A percentile compares a stretch with the other conserved stretches of the same genome.
Evolutionary conservation across 2,797 vertebrate species (phyloP).

Genomic region (Tamandua tetradactyla): DNA sequence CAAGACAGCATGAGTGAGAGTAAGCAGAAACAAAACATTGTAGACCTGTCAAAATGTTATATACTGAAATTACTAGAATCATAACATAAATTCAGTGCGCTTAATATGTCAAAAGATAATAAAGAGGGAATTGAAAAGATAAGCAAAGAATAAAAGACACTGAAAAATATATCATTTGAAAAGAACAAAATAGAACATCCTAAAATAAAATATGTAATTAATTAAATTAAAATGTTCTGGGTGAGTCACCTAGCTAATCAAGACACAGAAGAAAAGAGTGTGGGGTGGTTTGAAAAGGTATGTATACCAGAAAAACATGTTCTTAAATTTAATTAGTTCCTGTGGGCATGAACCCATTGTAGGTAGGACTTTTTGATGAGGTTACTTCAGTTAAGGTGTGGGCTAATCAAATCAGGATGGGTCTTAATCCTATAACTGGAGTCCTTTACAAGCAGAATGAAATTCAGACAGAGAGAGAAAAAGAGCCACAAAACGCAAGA

Average conservation of each 20-base stretch:
- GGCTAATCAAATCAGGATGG: too few relatives aligned
- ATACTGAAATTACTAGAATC: not conserved
- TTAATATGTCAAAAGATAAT: not conserved
- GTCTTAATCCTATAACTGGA: too few relatives aligned
- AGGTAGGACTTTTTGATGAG: too few relatives aligned
- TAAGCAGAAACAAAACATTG: not conserved
- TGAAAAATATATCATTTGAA: slow-evolving; percentile 2
- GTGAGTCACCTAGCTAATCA: not conserved
- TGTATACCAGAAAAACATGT: too few relatives aligned
- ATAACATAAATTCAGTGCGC: not conserved
- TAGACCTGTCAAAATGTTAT: not conserved
- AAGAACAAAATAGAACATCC: not conserved
- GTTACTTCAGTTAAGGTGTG: too few relatives aligned
- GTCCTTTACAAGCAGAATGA: too few relatives aligned
- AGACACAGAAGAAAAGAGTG: not conserved
- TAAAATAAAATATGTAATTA: not conserved
- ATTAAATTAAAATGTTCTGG: not conserved
- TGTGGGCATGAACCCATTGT: too few relatives aligned
- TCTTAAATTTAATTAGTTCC: too few relatives aligned
- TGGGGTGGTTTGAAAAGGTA: too few relatives aligned
- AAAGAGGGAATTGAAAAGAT: not conserved
- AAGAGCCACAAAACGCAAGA: too few relatives aligned
- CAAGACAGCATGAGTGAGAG: not conserved
- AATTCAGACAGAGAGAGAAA: too few relatives aligned
- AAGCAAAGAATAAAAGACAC: not conserved